These are phyloP conservation scores for Crax fasciolata DNA, from an alignment of 2,797 vertebrate species.

Conservation along the genomic window DNA sequence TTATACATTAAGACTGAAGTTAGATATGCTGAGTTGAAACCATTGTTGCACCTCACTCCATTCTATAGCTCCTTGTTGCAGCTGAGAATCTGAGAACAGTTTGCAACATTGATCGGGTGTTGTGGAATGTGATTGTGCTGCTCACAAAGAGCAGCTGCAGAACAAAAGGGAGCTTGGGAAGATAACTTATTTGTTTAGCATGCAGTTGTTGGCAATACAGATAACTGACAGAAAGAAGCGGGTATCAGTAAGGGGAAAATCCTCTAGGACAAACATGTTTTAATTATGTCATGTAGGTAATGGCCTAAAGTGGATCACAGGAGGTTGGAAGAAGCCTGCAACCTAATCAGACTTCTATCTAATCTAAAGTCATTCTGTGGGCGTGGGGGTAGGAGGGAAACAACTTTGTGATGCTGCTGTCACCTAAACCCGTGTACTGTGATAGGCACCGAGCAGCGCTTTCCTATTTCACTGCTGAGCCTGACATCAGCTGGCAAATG, in stretches of 20 bases:
- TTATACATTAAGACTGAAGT: neutral
- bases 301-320: neutral
- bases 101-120: neutral
- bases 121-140: neutral
- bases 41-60: neutral
- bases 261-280: neutral
- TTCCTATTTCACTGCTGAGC: neutral
- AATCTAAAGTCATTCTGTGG: neutral
- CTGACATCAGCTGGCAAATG: neutral
- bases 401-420: neutral
- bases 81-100: neutral
- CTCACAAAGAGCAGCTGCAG: slow-evolving; percentile 2
- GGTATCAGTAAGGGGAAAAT: neutral
- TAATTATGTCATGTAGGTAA: neutral
- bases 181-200: neutral
- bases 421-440: neutral
- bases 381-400: neutral
- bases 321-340: neutral
- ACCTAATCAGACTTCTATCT: neutral
- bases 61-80: neutral
- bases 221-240: neutral
- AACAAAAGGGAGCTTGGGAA: neutral
- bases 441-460: neutral
- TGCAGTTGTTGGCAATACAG: neutral
- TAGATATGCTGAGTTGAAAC: neutral